Evolutionary conservation across 2,797 vertebrate species (phyloP), one percentile per base, ranked within the genome.

Genomic region (Galaxias olidus): DNA sequence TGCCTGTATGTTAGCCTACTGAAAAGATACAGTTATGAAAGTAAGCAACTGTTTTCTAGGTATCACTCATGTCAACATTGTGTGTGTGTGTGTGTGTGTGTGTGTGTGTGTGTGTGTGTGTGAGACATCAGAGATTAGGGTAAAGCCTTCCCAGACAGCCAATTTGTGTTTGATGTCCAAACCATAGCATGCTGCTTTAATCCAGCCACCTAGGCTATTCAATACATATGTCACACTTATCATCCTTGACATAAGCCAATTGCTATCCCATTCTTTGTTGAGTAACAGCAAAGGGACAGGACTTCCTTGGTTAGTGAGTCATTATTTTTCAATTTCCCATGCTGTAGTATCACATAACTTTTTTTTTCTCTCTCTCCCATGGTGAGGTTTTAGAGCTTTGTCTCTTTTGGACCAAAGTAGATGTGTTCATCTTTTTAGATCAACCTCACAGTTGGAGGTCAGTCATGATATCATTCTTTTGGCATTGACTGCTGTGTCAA

Each of bases 101-200:
- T 30, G 30, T 30, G 30, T 30, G 30, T 30, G 30, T 30, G 30
- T 30, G 30, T 30, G 30, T 50, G 20, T 51, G 63, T 71, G 72
- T 81, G 74, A 72, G 76, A 74, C 73, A 76, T 59, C 11, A n/a
- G 68, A 80, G 80, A 88, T 87, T 84, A 88, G 63, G 69, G 75
- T 66, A 74, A 79, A 85, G 79, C 81, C 84, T 78, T 81, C 58
- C 70, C 78, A 83, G 75, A 83, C 77, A 65, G 79, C 84, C 77
- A 73, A 85, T 85, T 86, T 86, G 72, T 77, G 74, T 82, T 77
- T 76, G 73, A 80, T 66, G 79, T 79, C 78, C 81, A 82, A 65
- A 65, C 66, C 73, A 78, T 48, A 70, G 66, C 73, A 46, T 64
- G 55, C 68, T 59, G 55, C 65, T 72, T 54, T 87, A 87, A 83